Evolutionary conservation across 1,140 invertebrate genomes (phyloP), one percentile per base, ranked within the genome.

Genomic region (Caenorhabditis inopinata): DNA sequence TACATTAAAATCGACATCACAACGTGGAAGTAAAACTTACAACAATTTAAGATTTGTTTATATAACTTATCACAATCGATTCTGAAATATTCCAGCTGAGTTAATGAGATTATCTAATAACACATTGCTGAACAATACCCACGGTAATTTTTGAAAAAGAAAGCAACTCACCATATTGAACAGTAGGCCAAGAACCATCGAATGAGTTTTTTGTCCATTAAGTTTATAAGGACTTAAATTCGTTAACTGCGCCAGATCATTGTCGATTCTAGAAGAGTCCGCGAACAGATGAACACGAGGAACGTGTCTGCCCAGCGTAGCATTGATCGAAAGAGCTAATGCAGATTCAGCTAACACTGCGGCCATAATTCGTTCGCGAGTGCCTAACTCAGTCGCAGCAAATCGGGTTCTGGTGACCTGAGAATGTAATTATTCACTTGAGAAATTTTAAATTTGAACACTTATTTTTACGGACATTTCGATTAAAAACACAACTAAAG

Each of bases 371-470:
- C 83, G 81, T 27, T 87, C 86, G 7, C 86, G 86, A 68, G 85
- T 88, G 38, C 87, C 87, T 38, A 88, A 75, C 81, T 88, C 87
- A 25, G 87, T 84, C n/a, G 86, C 87, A 5, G 87, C 87, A 75
- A 88, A 88, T 27, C 87, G 80, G n/a, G 87, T 77, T 21, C 87
- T 76, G 27, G 49, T 27, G 11, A 75, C 75, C n/a, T n/a, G n/a
- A n/a, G n/a, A n/a, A n/a, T n/a, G n/a, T n/a, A n/a, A n/a, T n/a
- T n/a, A n/a, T n/a, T n/a, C n/a, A n/a, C n/a, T n/a, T n/a, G n/a
- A n/a, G n/a, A n/a, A n/a, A n/a, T n/a, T n/a, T n/a, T n/a, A n/a
- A n/a, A n/a, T n/a, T n/a, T n/a, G n/a, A n/a, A n/a, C n/a, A n/a
- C n/a, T n/a, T n/a, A n/a, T n/a, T n/a, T n/a, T n/a, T n/a, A n/a